Percentiles rank a stretch among this genome's conserved stretches.
phyloP scores from a whole-genome alignment of 1,140 invertebrate species.

The Sinella curviseta region DNA sequence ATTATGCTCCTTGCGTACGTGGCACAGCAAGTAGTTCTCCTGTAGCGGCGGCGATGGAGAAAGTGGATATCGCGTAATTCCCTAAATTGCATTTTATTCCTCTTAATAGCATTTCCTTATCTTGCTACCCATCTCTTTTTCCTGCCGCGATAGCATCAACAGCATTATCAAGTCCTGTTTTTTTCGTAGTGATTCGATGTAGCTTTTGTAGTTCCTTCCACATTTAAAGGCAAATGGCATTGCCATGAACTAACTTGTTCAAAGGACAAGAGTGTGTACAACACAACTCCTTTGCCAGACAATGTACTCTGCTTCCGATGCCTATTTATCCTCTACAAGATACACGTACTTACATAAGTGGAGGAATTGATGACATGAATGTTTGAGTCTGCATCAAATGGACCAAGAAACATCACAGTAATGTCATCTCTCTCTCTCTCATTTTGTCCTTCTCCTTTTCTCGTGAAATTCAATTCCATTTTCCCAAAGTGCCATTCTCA shows the following conservation, averaged over 20 bases:
- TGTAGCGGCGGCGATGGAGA: no score
- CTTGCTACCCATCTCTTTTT: background rate
- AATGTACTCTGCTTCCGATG: background rate
- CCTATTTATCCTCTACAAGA: background rate
- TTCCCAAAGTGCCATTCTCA: background rate
- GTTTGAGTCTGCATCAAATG: background rate
- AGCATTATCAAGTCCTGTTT: no score
- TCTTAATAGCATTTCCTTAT: background rate
- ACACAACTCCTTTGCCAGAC: background rate
- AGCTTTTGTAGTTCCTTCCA: no score
- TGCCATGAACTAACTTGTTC: background rate
- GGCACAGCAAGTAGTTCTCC: no score
- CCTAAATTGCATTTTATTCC: background rate
- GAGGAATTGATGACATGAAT: background rate
- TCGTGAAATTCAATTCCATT: slow-evolving; percentile 18
- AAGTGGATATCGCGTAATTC: background rate
- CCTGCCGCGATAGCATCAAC: no score
- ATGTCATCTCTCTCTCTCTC: background rate
- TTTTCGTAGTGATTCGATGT: no score
- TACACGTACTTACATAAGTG: no score
- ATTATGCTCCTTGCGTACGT: no score
- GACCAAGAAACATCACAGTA: background rate
- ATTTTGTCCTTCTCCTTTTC: background rate
- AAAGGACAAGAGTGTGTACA: background rate
- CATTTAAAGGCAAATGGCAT: background rate